Conservation (phyloP, 2,888 invertebrate species). For the Anoplius nigerrimus region DNA sequence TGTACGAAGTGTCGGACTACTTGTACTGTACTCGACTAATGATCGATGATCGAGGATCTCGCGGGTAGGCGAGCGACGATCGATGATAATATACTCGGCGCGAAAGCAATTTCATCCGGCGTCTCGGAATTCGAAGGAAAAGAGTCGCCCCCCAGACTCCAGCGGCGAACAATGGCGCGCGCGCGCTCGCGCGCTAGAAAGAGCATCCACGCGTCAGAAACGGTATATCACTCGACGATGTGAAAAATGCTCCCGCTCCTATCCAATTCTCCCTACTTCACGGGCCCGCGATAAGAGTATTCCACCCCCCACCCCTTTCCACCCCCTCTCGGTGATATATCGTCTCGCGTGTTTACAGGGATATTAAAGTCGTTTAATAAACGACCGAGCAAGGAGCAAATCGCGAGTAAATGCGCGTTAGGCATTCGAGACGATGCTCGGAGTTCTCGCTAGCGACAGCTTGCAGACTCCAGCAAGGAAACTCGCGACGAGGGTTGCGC, state of each 20-base stretch:
- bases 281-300: constrained; percentile 55
- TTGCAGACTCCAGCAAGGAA: too few species aligned
- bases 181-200: not conserved
- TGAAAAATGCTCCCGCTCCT: constrained; percentile 57
- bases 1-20: too few species aligned
- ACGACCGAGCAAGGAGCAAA: constrained; percentile 19
- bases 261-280: constrained; percentile 55
- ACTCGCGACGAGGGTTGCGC: too few species aligned
- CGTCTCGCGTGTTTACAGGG: constrained; percentile 51
- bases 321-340: constrained; percentile 57
- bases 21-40: too few species aligned
- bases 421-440: not conserved
- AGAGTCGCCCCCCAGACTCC: constrained; percentile 31
- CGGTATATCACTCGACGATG: constrained; percentile 54
- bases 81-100: too few species aligned
- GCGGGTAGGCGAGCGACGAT: too few species aligned
- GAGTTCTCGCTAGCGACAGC: too few species aligned
- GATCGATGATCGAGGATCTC: too few species aligned
- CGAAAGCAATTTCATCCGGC: constrained; percentile 6
- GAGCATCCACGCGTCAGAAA: constrained; percentile 39
- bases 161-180: constrained; percentile 9
- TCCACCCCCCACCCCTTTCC: too few species aligned
- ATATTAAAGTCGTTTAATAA: constrained; percentile 58
- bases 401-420: constrained; percentile 4
- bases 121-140: constrained; percentile 36